Percentiles rank a stretch among this genome's conserved stretches.
These are phyloP conservation scores for Pycnomerus fuliginosus DNA, from an alignment of 2,888 invertebrate species.

Conservation along the genomic window DNA sequence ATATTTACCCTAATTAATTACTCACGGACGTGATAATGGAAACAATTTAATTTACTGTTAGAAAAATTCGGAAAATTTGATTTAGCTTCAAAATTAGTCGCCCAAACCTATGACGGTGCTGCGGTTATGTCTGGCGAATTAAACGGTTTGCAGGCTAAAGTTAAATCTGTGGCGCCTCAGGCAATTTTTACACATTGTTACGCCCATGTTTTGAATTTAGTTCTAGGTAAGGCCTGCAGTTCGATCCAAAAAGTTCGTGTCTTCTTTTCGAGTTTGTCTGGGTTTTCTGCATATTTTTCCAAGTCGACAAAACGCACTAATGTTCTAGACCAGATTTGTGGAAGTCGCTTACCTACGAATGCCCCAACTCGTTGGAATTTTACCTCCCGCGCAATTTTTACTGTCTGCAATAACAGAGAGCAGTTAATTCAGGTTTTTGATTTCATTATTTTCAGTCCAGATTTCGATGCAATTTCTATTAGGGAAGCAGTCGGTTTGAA, in stretches of 20 bases:
- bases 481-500: slow-evolving; percentile 18
- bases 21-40: no score
- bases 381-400: background rate
- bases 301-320: slow-evolving; percentile 6
- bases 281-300: slow-evolving; percentile 9
- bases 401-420: slow-evolving; percentile 1
- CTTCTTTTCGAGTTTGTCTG: slow-evolving; percentile 4
- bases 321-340: slow-evolving; percentile 1
- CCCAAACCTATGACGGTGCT: slow-evolving; percentile 32
- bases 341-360: slow-evolving; percentile 1
- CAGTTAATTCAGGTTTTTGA: slow-evolving; percentile 17
- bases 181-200: slow-evolving; percentile 35
- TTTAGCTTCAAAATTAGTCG: slow-evolving; percentile 23
- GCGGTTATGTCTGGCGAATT: slow-evolving; percentile 27
- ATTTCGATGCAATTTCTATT: slow-evolving; percentile 16
- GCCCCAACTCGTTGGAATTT: slow-evolving; percentile 9
- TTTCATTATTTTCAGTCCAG: background rate
- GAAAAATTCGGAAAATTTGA: slow-evolving; percentile 6
- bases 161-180: slow-evolving; percentile 26
- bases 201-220: slow-evolving; percentile 33
- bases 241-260: slow-evolving; percentile 14
- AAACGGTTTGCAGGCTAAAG: slow-evolving; percentile 35
- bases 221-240: slow-evolving; percentile 23
- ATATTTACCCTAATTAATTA: no score
- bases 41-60: slow-evolving; percentile 7